Conservation (phyloP, 2,888 invertebrate genomes). For the Drosophila falleni region DNA sequence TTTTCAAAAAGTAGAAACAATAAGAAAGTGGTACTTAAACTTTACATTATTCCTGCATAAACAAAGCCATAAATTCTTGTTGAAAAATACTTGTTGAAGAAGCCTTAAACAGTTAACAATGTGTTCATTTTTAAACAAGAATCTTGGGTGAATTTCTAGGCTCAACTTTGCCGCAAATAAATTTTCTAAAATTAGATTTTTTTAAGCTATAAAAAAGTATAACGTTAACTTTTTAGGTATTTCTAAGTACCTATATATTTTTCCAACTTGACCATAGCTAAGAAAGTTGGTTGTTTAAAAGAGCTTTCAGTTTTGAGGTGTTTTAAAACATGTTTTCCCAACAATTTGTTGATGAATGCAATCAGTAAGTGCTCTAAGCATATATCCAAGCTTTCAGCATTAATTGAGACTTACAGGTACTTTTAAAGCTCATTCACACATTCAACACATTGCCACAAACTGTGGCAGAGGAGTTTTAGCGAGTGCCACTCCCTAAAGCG, state of each 20-base stretch:
- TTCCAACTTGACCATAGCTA: neutral
- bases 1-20: slow-evolving; percentile 4
- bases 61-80: neutral
- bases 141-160: neutral
- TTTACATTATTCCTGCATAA: slow-evolving; percentile 16
- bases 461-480: neutral
- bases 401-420: neutral
- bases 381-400: too few relatives aligned
- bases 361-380: neutral
- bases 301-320: too few relatives aligned
- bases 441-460: slow-evolving; percentile 10
- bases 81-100: neutral
- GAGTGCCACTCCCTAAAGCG: slow-evolving; percentile 6
- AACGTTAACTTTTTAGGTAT: too few relatives aligned
- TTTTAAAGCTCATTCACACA: neutral
- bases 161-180: neutral
- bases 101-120: neutral
- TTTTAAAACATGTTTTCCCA: too few relatives aligned
- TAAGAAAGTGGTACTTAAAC: slow-evolving; percentile 19
- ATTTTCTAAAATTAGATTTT: neutral
- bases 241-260: neutral
- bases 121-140: neutral
- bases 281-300: too few relatives aligned
- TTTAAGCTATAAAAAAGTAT: neutral
- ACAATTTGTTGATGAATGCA: neutral